Conservation (phyloP, 2,888 invertebrate genomes). For the Chrysina gloriosa region DNA sequence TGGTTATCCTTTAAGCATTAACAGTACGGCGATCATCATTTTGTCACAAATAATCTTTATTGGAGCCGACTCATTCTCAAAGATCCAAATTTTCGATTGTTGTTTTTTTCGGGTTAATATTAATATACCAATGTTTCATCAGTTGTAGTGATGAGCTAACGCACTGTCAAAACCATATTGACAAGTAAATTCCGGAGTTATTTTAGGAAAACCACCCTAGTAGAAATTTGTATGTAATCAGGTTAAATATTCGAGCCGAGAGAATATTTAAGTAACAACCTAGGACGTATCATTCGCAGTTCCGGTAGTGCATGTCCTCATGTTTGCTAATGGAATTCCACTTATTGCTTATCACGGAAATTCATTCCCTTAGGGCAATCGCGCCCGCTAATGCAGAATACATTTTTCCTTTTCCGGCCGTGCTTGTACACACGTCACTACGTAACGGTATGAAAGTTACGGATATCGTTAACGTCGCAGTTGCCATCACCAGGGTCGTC, state of each 20-base stretch:
- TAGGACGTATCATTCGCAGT: not conserved
- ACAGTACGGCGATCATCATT: no score
- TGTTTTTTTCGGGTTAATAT: no score
- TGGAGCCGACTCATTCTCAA: no score
- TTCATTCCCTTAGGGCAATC: conserved; percentile 15
- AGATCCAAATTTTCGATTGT: no score
- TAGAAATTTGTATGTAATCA: not conserved
- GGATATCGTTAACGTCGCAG: not conserved
- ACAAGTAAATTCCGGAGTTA: no score
- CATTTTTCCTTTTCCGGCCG: conserved; percentile 6
- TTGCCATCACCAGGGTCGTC: conserved; percentile 7
- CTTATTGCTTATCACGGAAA: conserved; percentile 7
- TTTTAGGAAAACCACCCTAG: no score
- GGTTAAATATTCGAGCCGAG: not conserved
- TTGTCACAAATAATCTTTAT: no score
- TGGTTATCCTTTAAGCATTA: no score
- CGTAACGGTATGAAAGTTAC: not conserved
- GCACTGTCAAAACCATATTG: no score
- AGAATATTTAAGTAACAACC: not conserved
- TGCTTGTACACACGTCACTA: not conserved
- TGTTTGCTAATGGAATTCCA: conserved; percentile 16
- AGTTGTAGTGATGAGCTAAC: no score
- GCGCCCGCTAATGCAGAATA: not conserved
- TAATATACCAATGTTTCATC: no score
- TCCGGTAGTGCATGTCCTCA: not conserved